phyloP scores from a whole-genome alignment of 2,113 vertebrate genomes.

The Donacobius atricapilla region DNA sequence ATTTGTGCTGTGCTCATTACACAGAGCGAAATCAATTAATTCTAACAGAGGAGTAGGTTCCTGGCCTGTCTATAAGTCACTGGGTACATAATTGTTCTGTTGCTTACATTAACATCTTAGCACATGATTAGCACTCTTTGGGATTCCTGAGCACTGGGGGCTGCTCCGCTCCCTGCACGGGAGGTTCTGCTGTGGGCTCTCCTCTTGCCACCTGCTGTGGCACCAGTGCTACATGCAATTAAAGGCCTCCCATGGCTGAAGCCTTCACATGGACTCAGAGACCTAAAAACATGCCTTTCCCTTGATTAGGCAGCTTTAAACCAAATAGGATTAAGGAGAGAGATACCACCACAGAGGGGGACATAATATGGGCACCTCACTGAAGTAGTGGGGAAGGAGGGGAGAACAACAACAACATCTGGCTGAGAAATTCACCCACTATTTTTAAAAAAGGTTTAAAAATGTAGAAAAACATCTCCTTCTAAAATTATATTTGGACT shows the following conservation, averaged over 20 bases:
- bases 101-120: slow-evolving; percentile 66
- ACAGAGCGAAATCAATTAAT: slow-evolving; percentile 66
- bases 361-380: background rate
- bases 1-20: slow-evolving; percentile 37
- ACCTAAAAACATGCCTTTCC: slow-evolving; percentile 11
- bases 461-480: background rate
- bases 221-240: slow-evolving; percentile 14
- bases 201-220: background rate
- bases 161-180: background rate
- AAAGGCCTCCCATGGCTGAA: background rate
- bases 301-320: slow-evolving; percentile 46
- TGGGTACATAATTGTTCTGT: slow-evolving; percentile 63
- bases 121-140: slow-evolving; percentile 38
- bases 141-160: slow-evolving; percentile 9
- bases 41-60: slow-evolving; percentile 38
- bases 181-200: background rate
- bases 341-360: background rate
- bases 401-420: background rate
- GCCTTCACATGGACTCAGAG: background rate
- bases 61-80: slow-evolving; percentile 51
- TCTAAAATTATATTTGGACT: background rate
- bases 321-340: slow-evolving; percentile 30
- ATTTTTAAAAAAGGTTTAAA: background rate
- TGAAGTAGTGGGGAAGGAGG: background rate
- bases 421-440: background rate